A percentile compares a stretch with the other conserved stretches of the same genome.
Conservation (phyloP, 2,797 vertebrate species). For the Calcarius lapponicus region DNA sequence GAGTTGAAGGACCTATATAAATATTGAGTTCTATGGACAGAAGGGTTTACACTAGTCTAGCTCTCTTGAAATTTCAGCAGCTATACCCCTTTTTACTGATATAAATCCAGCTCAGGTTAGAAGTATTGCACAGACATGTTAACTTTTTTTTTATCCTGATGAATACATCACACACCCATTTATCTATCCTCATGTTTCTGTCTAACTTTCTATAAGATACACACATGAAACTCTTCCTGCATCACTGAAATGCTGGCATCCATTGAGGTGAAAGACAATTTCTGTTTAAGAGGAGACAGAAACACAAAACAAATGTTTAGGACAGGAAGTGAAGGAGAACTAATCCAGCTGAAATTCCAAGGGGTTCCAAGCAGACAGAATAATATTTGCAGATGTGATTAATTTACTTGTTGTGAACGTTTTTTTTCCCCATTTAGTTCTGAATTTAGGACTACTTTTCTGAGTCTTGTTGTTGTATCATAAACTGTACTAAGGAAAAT, state of each 20-base stretch:
- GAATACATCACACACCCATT: neutral
- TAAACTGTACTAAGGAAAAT: neutral
- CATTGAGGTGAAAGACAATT: conserved; percentile 14
- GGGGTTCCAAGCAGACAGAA: conserved; percentile 45
- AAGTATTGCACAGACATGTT: neutral
- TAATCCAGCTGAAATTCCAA: conserved; percentile 45
- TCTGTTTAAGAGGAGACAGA: conserved; percentile 29
- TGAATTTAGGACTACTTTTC: neutral
- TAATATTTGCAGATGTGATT: conserved; percentile 51
- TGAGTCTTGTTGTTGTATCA: neutral
- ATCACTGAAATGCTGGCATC: conserved; percentile 6
- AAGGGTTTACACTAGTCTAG: neutral
- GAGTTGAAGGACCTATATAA: conserved; percentile 4
- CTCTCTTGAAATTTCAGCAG: neutral
- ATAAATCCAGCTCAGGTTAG: neutral
- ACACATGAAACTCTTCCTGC: neutral
- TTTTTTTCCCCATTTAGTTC: neutral
- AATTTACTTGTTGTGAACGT: neutral
- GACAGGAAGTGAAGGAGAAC: conserved; percentile 51
- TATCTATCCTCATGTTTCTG: neutral
- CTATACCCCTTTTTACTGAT: neutral
- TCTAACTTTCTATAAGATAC: neutral
- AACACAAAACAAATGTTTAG: conserved; percentile 48
- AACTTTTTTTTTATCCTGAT: neutral
- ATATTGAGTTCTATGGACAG: neutral